Evolutionary conservation across 1,140 invertebrate species (phyloP).

Genomic region (Drosophila insularis): DNA sequence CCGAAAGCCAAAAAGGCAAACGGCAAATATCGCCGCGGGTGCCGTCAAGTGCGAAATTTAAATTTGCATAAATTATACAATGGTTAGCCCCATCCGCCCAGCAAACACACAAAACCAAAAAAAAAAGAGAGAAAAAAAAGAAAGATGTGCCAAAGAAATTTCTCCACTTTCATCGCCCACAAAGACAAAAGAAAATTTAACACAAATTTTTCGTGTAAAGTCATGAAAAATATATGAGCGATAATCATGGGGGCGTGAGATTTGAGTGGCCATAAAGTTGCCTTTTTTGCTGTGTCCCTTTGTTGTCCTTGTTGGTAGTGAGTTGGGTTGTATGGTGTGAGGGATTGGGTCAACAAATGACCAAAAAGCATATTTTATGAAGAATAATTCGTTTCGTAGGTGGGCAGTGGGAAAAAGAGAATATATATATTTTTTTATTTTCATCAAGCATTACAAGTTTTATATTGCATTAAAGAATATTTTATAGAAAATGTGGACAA

Average conservation of each 20-base stretch:
- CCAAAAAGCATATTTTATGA: constrained; percentile 14
- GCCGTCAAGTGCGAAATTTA: constrained; percentile 56
- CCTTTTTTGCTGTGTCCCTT: constrained; percentile 2
- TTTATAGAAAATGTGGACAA: neutral
- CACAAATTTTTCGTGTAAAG: constrained; percentile 27
- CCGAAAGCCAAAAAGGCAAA: constrained; percentile 41
- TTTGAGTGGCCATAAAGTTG: constrained; percentile 17
- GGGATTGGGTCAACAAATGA: constrained; percentile 17
- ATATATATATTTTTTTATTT: neutral
- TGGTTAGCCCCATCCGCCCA: constrained; percentile 10
- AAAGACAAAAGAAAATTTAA: constrained; percentile 28
- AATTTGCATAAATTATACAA: constrained; percentile 56
- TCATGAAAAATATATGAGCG: constrained; percentile 44
- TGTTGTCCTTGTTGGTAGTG: neutral
- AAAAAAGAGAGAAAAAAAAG: constrained; percentile 1
- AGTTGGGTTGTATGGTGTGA: too few relatives aligned
- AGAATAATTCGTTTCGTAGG: neutral
- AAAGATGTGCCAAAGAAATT: constrained; percentile 11
- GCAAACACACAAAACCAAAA: constrained; percentile 14
- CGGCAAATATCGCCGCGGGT: constrained; percentile 29
- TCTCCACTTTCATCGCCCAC: constrained; percentile 1
- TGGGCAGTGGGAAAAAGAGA: neutral
- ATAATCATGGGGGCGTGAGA: constrained; percentile 30
- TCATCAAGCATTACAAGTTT: neutral
- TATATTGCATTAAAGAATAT: neutral